Evolutionary conservation across 2,888 invertebrate genomes (phyloP), one percentile per base, ranked within the genome.

Genomic region (Drosophila picticornis): DNA sequence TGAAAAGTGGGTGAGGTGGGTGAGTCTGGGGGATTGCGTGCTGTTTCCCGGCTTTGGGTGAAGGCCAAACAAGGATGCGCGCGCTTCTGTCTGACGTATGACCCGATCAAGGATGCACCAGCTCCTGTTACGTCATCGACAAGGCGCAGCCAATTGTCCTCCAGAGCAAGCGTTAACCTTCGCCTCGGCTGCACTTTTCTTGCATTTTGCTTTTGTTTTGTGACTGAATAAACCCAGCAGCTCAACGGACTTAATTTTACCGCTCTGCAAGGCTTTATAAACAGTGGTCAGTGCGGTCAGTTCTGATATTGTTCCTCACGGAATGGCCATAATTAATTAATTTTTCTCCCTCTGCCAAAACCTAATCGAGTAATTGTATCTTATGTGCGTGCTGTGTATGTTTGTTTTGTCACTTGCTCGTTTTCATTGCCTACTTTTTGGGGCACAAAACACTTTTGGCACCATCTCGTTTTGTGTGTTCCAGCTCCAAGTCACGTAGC

Each of bases 91-190:
- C 73, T 81, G 84, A 83, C 84, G 79, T 72, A 69, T 75, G 79
- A 69, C 72, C 67, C 56, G 58, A 81, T 73, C 89, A 86, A 89
- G 85, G 89, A 84, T 87, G 77, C 65, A 53, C 61, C 71, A 48
- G 77, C 67, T 52, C 56, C 56, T 40, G 43, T 50, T 72, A 86
- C 90, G 88, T 90, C 88, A 88, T 82, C 85, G 73, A 52, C 73
- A 48, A 60, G 63, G 64, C 65, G 64, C 66, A 61, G 67, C 66
- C 38, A 38, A 57, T 13, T 64, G 83, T 73, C 88, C 87, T 82
- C 72, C 74, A 72, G 34, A 38, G 72, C 75, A 90, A 83, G 77
- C 88, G 60, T 88, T 88, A 84, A 88, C 88, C 88, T 88, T 88
- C 86, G 75, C 50, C 77, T 75, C 69, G 63, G 51, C 73, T 71